Conservation (phyloP, 1,140 invertebrate species). For the Monomorium pharaonis region DNA sequence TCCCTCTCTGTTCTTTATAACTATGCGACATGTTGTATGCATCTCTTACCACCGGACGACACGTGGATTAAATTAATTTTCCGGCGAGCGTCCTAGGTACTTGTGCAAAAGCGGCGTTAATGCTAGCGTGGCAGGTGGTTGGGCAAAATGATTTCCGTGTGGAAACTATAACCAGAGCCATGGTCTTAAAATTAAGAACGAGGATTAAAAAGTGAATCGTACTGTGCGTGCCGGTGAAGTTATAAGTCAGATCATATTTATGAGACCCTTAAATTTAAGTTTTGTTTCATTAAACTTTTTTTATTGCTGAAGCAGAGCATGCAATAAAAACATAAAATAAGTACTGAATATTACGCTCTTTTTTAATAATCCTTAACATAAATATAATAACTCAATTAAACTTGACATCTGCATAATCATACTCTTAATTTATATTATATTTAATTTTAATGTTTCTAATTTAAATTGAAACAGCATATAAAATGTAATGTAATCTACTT, state of each 20-base stretch:
- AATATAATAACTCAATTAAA: not conserved
- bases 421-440: not conserved
- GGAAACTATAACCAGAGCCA: conserved; percentile 49
- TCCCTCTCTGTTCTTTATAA: conserved; percentile 48
- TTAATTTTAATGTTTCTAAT: not conserved
- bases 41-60: conserved; percentile 55
- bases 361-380: not conserved
- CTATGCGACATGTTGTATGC: conserved; percentile 52
- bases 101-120: conserved; percentile 53
- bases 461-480: not conserved
- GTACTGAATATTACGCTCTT: not conserved
- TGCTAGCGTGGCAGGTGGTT: conserved; percentile 49
- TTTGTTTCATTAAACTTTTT: conserved; percentile 32
- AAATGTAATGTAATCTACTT: not conserved
- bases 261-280: conserved; percentile 31
- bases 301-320: not conserved
- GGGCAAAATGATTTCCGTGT: conserved; percentile 53
- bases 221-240: not conserved
- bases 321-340: conserved; percentile 28
- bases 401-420: not conserved
- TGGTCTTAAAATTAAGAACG: conserved; percentile 57
- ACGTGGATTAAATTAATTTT: conserved; percentile 70
- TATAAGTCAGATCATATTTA: conserved; percentile 57
- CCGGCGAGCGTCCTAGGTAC: conserved; percentile 52
- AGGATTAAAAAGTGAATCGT: conserved; percentile 52